Percentiles rank a stretch among this genome's conserved stretches.
phyloP scores from a whole-genome alignment of 1,140 invertebrate genomes.

The Papilio xuthus region DNA sequence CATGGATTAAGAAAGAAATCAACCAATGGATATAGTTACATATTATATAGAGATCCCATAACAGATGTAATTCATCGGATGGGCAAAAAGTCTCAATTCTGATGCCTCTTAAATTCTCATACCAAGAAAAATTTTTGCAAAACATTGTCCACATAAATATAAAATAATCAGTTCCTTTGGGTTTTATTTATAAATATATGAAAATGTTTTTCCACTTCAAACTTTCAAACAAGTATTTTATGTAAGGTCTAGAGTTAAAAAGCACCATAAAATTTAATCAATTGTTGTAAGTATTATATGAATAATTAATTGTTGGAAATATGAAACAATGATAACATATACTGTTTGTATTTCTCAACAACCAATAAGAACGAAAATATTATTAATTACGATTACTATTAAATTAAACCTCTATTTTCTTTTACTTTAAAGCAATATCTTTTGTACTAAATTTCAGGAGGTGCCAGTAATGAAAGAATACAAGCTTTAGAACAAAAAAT shows the following conservation, averaged over 20 bases:
- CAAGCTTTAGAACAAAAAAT: slow-evolving; percentile 92
- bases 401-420: neutral
- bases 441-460: slow-evolving; percentile 64
- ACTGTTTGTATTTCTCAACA: neutral
- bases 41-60: too few relatives aligned
- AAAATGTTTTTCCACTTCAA: too few relatives aligned
- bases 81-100: too few relatives aligned
- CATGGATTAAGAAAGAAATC: neutral
- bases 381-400: neutral
- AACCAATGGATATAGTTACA: too few relatives aligned
- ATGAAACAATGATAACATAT: neutral
- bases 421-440: too few relatives aligned
- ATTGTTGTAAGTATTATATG: neutral
- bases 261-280: neutral
- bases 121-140: too few relatives aligned
- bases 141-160: too few relatives aligned
- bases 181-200: too few relatives aligned
- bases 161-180: too few relatives aligned
- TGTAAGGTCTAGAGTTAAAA: neutral
- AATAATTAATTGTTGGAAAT: neutral
- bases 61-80: too few relatives aligned
- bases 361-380: neutral
- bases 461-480: slow-evolving; percentile 79
- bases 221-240: too few relatives aligned
- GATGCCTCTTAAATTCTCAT: too few relatives aligned